Percentiles rank a stretch among this genome's conserved stretches.
These are phyloP conservation scores for Calyptomena viridis DNA, from an alignment of 2,113 vertebrate species.

Conservation along the genomic window DNA sequence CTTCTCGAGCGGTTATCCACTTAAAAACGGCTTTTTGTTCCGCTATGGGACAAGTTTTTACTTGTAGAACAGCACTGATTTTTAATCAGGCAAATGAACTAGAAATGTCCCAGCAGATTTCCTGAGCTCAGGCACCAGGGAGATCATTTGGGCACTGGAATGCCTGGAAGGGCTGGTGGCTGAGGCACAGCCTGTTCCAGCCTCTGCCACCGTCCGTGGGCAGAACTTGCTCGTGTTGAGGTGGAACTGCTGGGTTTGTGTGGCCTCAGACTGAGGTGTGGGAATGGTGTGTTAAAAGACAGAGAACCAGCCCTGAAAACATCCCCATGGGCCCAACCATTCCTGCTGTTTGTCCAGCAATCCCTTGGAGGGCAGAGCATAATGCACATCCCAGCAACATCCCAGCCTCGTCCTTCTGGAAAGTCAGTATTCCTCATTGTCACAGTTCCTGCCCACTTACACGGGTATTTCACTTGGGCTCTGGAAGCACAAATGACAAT, in stretches of 20 bases:
- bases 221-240: neutral
- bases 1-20: neutral
- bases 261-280: neutral
- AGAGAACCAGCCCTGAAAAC: neutral
- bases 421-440: no score
- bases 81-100: neutral
- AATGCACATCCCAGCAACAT: accelerated
- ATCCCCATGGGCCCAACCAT: accelerated
- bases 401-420: neutral
- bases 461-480: neutral
- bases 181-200: neutral
- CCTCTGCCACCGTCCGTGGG: no score
- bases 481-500: neutral
- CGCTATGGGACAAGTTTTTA: neutral
- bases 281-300: neutral
- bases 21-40: neutral
- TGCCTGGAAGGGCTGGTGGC: neutral
- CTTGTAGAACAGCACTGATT: accelerated
- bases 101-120: neutral
- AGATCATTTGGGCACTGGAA: neutral
- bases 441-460: accelerated
- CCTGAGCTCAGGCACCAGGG: neutral
- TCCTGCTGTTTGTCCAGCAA: no score
- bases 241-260: neutral
- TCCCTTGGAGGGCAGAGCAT: accelerated